Percentiles rank a stretch among this genome's conserved stretches.
These are phyloP conservation scores for Merluccius polli DNA, from an alignment of 2,797 vertebrate genomes.

Conservation along the genomic window DNA sequence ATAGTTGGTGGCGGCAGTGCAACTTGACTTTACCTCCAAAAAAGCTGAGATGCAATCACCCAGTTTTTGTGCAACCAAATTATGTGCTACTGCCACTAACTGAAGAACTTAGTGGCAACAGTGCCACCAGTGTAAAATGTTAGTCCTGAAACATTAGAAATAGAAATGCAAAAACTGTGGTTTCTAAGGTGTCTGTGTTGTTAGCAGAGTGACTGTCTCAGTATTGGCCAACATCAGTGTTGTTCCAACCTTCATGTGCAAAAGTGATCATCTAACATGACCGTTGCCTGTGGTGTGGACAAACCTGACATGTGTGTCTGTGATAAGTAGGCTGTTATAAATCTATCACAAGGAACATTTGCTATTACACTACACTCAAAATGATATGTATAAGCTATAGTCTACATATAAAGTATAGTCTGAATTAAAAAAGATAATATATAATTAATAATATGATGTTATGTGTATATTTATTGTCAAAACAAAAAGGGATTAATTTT, in stretches of 20 bases:
- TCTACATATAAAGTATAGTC: not conserved
- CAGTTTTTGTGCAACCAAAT: no score
- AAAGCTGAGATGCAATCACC: no score
- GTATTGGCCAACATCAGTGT: no score
- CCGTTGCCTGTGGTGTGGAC: not conserved
- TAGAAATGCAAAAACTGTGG: not conserved
- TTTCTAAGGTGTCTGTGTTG: not conserved
- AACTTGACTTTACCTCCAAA: no score
- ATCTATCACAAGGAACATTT: not conserved
- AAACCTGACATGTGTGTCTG: not conserved
- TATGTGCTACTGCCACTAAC: no score
- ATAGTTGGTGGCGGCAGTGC: no score
- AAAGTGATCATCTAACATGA: not conserved
- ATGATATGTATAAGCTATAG: not conserved
- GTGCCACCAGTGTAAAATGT: no score
- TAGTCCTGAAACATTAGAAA: no score
- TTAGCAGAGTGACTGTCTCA: not conserved
- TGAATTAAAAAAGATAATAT: slow-evolving; percentile 20
- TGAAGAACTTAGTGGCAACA: no score
- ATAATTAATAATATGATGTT: not conserved
- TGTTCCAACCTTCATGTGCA: not conserved
- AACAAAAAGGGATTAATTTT: slow-evolving; percentile 14
- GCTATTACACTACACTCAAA: not conserved
- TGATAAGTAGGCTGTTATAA: not conserved
- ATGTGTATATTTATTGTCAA: slow-evolving; percentile 1